Base-by-base conservation (phyloP, 1,140 invertebrate species). In the Drosophila leontia region DNA sequence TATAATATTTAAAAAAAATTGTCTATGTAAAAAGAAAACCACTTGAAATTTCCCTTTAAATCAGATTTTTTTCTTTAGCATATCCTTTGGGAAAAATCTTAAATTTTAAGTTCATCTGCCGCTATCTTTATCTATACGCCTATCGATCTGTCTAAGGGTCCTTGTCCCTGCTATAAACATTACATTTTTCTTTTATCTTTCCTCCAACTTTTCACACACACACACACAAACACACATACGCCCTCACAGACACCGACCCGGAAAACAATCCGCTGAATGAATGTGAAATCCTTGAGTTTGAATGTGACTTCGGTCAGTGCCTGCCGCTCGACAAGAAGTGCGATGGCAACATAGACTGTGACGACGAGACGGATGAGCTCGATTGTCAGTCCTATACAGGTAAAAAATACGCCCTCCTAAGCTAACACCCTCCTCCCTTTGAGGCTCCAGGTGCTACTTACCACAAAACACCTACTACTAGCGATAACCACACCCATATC, bases 291-390 rank as follows among this genome's bases (percentile, higher is more conserved):
- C 77, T 84, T 61, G 85, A 92, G 64, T 91, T 93, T 72, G 81
- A 90, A 57, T 93, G 92, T 74, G 92, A 92, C 59, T 75, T 80
- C 50, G 86, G 82, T 50, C 93, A 91, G 56, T 94, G 93, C 76
- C 92, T 94, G 55, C 81, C 79, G n/a, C 92, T 94, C 64, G 92
- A 93, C 15, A 92, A 91, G 67, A 94, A 93, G 65, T 98, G 97
- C 93, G 95, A 98, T 92, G 94, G 94, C 58, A 91, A 93, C 70
- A 82, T 91, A 29, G 96, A 98, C 93, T 98, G 97, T 93, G 92
- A 94, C 41, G 95, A 96, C 93, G 94, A 94, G 37, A 96, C 95
- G 92, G 97, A 98, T 92, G 97, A 97, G 93, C 91, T 94, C 44
- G 91, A 94, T 78, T 96, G 95, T 85, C 72, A 92, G 48, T 56